Evolutionary conservation across 1,140 invertebrate genomes (phyloP), one percentile per base, ranked within the genome.

Genomic region (Drosophila oshimai): DNA sequence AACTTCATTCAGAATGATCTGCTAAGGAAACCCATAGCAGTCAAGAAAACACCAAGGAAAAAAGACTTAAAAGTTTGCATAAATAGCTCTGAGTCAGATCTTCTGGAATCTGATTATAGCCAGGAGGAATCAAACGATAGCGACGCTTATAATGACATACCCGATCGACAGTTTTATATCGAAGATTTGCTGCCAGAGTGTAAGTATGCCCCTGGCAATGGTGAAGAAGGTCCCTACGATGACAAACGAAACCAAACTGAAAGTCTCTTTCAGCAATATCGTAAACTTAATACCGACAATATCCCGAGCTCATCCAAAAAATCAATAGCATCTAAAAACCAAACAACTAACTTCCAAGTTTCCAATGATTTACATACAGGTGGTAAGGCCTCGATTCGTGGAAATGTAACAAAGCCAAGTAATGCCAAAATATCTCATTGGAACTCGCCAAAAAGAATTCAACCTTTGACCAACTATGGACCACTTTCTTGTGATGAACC

Each of bases 111-210:
- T 1, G 39, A 57, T 0, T 46, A 26, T 3, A 71, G 44, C 6
- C 29, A 41, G 1, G 49, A 60, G 0, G 53, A 60, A 0, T 47
- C 44, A 5, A 12, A 36, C 0, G 55, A 86, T n/a, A 53, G 57
- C 22, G 79, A 87, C 6, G 33, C 34, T 0, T 86, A 69, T 18
- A 54, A 41, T 0, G 72, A 75, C 33, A 87, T 86, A n/a, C 80
- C 80, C 6, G 68, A 87, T n/a, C 55, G 80, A 2, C 73, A 86
- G 15, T 42, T 73, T n/a, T 86, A 80, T n/a, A 45, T 51, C 1
- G 80, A 86, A 3, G 29, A 60, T 10, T 33, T 76, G 1, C 61
- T 53, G 0, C 49, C 80, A 1, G 80, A 86, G 36, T 13, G 18
- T 2, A 17, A 15, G 0, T 86, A 86, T 54, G 36, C 36, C 1